Percentiles rank a stretch among this genome's conserved stretches.
Conservation (phyloP, 2,888 invertebrate species). For the Mechanitis mazaeus region DNA sequence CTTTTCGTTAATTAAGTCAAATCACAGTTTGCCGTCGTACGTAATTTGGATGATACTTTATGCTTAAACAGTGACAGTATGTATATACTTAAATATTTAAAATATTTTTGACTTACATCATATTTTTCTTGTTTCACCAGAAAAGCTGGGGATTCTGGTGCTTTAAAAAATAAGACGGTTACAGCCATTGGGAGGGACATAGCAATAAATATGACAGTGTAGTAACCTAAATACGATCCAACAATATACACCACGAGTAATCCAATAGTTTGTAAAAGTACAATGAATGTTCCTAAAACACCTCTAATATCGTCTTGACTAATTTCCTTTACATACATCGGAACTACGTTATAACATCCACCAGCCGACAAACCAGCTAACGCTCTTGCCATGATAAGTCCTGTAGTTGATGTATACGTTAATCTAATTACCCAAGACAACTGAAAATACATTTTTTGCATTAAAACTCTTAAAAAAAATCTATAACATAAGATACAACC, state of each 20-base stretch:
- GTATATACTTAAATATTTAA: no score
- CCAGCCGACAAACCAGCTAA: conserved; percentile 41
- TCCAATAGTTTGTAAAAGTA: conserved; percentile 42
- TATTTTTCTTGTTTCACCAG: conserved; percentile 44
- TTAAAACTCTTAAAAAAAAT: neutral
- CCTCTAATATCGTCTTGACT: conserved; percentile 48
- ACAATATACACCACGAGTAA: conserved; percentile 42
- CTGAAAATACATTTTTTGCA: conserved; percentile 32
- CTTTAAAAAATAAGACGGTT: conserved; percentile 37
- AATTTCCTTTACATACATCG: conserved; percentile 51
- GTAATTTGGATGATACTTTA: no score
- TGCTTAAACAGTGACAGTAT: no score
- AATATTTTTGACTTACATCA: conserved; percentile 37
- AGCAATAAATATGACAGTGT: conserved; percentile 40
- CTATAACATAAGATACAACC: neutral
- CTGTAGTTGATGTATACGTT: conserved; percentile 31
- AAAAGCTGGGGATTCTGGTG: conserved; percentile 54
- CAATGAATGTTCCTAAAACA: conserved; percentile 37
- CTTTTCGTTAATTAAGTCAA: no score
- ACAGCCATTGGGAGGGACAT: conserved; percentile 37
- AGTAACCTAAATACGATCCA: conserved; percentile 45
- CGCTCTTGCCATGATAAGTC: conserved; percentile 39
- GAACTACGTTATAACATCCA: conserved; percentile 43
- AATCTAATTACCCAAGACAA: conserved; percentile 41
- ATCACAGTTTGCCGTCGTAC: no score